phyloP scores from a whole-genome alignment of 2,113 vertebrate genomes.

The Herpailurus yagouaroundi region DNA sequence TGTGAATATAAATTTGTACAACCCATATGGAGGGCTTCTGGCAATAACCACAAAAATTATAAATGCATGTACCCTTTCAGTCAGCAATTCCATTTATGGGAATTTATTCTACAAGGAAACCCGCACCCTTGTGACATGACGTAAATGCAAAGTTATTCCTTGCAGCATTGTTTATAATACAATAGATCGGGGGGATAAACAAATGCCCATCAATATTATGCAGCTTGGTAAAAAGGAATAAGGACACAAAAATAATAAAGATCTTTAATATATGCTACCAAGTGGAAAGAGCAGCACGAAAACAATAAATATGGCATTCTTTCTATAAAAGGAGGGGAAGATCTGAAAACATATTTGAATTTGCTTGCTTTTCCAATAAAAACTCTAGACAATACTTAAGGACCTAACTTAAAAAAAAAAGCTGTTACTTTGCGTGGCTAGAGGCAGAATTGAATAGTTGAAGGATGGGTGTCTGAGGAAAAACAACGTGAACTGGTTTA shows the following conservation, averaged over 20 bases:
- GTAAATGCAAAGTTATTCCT: not conserved
- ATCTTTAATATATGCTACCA: not conserved
- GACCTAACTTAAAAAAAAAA: not conserved
- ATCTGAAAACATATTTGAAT: not conserved
- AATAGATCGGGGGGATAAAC: not conserved
- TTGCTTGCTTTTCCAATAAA: not conserved
- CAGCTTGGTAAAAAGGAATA: not conserved
- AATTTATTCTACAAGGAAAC: slow-evolving; percentile 36
- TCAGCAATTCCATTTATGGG: slow-evolving; percentile 4
- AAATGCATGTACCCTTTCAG: not conserved
- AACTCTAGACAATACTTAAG: not conserved
- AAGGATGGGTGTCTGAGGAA: not conserved
- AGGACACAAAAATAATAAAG: not conserved
- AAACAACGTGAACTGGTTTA: not conserved
- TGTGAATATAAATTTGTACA: not conserved
- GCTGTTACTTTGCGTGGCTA: not conserved
- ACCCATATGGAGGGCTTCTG: not conserved
- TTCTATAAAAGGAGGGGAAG: not conserved
- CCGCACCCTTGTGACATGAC: slow-evolving; percentile 7
- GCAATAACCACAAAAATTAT: slow-evolving; percentile 38
- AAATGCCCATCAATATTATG: not conserved
- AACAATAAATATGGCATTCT: not conserved
- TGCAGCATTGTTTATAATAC: not conserved
- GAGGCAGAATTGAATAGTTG: not conserved
- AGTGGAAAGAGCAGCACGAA: not conserved